A percentile compares a stretch with the other conserved stretches of the same genome.
phyloP scores from a whole-genome alignment of 2,113 vertebrate species.

The Lophius piscatorius region DNA sequence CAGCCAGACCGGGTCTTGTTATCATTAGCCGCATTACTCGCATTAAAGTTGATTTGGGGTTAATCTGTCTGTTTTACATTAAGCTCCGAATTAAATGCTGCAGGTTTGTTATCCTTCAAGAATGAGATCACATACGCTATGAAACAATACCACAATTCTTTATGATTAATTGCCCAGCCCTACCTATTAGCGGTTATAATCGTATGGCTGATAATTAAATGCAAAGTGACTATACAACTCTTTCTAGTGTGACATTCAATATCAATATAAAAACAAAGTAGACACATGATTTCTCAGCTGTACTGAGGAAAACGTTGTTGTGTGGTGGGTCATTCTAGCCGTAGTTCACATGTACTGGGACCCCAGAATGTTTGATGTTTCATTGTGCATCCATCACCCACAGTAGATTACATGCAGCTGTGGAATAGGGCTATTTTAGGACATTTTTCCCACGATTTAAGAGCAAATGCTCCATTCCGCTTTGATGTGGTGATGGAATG shows the following conservation, averaged over 20 bases:
- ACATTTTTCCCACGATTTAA: conserved; percentile 63
- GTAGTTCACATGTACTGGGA: conserved; percentile 27
- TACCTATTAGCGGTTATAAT: no score
- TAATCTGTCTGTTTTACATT: no score
- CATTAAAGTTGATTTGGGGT: no score
- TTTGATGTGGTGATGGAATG: conserved; percentile 64
- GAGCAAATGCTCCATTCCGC: conserved; percentile 28
- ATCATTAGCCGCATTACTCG: no score
- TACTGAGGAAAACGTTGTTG: conserved; percentile 22
- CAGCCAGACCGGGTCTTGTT: no score
- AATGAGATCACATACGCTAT: no score
- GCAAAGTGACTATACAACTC: neutral
- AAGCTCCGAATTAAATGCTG: no score
- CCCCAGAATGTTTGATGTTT: conserved; percentile 53
- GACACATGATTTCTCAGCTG: conserved; percentile 21
- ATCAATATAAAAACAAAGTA: neutral
- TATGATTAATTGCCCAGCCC: no score
- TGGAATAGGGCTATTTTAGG: conserved; percentile 59
- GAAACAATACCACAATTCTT: no score
- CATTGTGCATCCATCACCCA: conserved; percentile 43
- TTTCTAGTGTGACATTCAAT: neutral
- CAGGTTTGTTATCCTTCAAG: neutral
- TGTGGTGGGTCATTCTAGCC: conserved; percentile 7
- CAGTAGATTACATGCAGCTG: conserved; percentile 67
- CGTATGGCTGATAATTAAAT: no score